These are phyloP conservation scores for Xanthia icteritia DNA, from an alignment of 2,888 invertebrate genomes.

Conservation along the genomic window DNA sequence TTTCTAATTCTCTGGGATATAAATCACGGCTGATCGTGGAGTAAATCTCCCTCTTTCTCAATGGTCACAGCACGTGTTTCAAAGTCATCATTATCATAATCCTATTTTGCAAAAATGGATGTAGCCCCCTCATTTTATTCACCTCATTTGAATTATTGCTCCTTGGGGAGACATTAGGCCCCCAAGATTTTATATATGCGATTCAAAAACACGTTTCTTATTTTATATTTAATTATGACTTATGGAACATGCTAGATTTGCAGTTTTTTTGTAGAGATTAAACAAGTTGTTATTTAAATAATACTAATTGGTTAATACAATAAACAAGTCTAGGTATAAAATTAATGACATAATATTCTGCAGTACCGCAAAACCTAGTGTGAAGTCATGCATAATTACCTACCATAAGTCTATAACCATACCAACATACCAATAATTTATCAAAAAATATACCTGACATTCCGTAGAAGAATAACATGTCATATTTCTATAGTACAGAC, in stretches of 20 bases:
- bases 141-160: constrained; percentile 79
- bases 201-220: constrained; percentile 37
- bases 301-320: background rate
- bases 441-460: background rate
- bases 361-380: background rate
- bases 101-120: constrained; percentile 78
- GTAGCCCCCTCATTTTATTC: constrained; percentile 73
- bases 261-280: background rate
- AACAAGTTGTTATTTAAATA: constrained; percentile 1
- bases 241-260: background rate
- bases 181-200: constrained; percentile 45
- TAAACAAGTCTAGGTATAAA: background rate
- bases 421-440: background rate
- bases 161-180: constrained; percentile 74
- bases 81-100: constrained; percentile 80
- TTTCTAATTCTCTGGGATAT: constrained; percentile 53
- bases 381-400: background rate
- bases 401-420: too few species aligned
- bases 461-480: background rate
- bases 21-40: constrained; percentile 69
- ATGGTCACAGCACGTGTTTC: constrained; percentile 72
- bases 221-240: constrained; percentile 29
- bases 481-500: background rate
- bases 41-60: constrained; percentile 64
- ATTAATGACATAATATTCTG: background rate